Conservation (phyloP, 2,797 vertebrate genomes). For the Phoebastria nigripes region DNA sequence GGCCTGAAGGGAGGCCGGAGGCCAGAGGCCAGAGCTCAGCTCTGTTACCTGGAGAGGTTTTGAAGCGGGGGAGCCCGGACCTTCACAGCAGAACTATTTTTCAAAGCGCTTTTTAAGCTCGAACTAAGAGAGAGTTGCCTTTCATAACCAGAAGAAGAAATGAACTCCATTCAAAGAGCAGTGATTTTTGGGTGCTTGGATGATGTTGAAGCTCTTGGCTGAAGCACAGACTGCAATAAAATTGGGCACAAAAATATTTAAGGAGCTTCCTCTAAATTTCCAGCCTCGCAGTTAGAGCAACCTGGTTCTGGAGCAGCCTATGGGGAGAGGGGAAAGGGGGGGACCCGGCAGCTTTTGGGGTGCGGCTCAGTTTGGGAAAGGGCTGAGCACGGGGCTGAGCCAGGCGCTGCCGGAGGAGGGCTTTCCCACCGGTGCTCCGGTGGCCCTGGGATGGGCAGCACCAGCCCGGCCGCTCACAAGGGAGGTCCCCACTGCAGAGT, state of each 20-base stretch:
- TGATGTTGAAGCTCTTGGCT: not conserved
- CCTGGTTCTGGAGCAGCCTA: not conserved
- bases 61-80: not conserved
- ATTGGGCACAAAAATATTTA: not conserved
- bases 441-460: not conserved
- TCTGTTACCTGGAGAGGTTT: not conserved
- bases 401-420: accelerated
- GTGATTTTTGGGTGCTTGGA: not conserved
- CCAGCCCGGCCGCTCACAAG: accelerated
- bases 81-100: not conserved
- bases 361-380: not conserved
- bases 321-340: not conserved
- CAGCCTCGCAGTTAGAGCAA: not conserved
- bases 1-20: not conserved
- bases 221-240: not conserved
- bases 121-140: not conserved
- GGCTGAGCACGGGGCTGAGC: not conserved
- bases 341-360: not conserved
- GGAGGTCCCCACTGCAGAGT: accelerated
- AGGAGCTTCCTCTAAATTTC: not conserved
- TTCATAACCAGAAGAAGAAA: not conserved
- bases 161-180: not conserved
- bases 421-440: accelerated
- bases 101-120: not conserved
- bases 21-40: not conserved